A percentile compares a stretch with the other conserved stretches of the same genome.
These are phyloP conservation scores for Carassius gibelio DNA, from an alignment of 2,113 vertebrate genomes.

Conservation along the genomic window DNA sequence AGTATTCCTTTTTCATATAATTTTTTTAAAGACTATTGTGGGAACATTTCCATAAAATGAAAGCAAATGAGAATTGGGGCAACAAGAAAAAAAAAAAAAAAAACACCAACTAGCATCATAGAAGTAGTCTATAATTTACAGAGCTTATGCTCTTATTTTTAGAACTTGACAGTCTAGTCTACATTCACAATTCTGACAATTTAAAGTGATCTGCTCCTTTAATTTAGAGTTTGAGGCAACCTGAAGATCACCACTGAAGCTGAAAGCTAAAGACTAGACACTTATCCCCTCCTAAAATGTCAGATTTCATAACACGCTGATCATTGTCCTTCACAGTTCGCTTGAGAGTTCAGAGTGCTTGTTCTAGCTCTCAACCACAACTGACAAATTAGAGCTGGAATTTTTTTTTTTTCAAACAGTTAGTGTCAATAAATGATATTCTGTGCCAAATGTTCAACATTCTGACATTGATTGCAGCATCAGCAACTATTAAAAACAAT, in stretches of 20 bases:
- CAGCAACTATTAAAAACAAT: slow-evolving; percentile 24
- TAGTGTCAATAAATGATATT: background rate
- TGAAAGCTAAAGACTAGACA: slow-evolving; percentile 6
- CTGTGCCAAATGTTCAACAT: background rate
- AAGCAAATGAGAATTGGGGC: background rate
- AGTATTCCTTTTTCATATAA: background rate
- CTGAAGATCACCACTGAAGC: background rate
- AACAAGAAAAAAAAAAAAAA: background rate
- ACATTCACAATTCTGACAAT: background rate
- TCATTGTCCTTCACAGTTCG: background rate
- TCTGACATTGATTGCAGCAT: background rate
- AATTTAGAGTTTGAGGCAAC: background rate
- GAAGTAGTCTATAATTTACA: background rate
- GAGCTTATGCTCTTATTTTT: background rate
- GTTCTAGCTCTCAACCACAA: background rate
- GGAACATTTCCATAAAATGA: background rate
- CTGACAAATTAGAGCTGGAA: slow-evolving; percentile 22
- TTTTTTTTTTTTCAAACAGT: slow-evolving; percentile 10
- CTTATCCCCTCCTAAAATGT: slow-evolving; percentile 8
- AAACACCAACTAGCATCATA: background rate
- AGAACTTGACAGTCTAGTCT: background rate
- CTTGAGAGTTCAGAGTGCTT: background rate
- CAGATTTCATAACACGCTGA: slow-evolving; percentile 11
- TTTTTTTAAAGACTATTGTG: background rate
- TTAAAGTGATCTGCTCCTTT: background rate